These are phyloP conservation scores for Leucoraja erinaceus DNA, from an alignment of 2,113 vertebrate genomes.

Conservation along the genomic window DNA sequence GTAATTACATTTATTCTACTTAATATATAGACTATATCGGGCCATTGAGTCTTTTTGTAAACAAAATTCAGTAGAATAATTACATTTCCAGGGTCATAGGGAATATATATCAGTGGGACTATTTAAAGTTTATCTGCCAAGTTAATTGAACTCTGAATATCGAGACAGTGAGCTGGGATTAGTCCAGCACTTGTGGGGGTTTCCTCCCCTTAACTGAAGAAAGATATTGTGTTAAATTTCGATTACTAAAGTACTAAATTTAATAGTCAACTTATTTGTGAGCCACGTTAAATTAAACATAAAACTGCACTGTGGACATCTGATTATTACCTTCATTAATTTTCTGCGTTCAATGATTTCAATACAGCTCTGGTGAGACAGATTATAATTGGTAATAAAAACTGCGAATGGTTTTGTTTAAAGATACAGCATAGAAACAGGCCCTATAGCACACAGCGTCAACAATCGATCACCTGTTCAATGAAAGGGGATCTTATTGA, in stretches of 20 bases:
- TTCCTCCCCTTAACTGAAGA: too few relatives aligned
- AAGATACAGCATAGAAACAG: too few relatives aligned
- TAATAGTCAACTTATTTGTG: background rate
- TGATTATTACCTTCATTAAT: background rate
- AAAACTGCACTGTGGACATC: background rate
- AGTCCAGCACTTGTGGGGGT: too few relatives aligned
- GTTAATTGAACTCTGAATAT: background rate
- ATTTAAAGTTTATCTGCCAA: background rate
- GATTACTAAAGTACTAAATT: too few relatives aligned
- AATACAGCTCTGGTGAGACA: background rate
- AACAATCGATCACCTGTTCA: too few relatives aligned
- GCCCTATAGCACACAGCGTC: too few relatives aligned
- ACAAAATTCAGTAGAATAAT: background rate
- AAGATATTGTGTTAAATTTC: background rate
- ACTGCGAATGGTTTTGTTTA: too few relatives aligned
- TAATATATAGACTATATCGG: background rate
- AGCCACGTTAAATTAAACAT: background rate
- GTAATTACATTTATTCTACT: background rate
- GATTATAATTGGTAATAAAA: background rate
- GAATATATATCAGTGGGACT: background rate
- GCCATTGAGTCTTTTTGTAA: background rate
- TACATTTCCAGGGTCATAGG: background rate
- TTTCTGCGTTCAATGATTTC: background rate
- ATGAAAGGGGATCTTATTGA: too few relatives aligned
- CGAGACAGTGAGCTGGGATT: background rate